Evolutionary conservation across 2,888 invertebrate species (phyloP).

Genomic region (Lasioglossum leucozonium): DNA sequence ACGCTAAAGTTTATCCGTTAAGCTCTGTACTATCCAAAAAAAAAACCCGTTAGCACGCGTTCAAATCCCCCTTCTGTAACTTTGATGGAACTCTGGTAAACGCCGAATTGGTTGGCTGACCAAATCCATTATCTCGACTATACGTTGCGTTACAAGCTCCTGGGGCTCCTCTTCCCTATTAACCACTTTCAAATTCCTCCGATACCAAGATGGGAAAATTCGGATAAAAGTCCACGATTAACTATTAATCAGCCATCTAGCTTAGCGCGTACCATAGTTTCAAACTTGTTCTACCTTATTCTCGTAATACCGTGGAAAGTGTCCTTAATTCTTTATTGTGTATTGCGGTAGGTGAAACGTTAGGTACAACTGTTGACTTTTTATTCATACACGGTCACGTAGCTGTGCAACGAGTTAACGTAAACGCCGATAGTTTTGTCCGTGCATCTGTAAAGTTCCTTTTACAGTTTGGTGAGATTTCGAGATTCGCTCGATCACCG

Average conservation of each 20-base stretch:
- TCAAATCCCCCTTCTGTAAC: not conserved
- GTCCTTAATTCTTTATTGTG: not conserved
- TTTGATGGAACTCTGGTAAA: not conserved
- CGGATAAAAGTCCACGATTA: not conserved
- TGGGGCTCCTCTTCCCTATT: not conserved
- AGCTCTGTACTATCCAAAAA: not conserved
- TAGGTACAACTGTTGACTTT: not conserved
- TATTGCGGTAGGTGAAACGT: not conserved
- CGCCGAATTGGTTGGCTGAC: not conserved
- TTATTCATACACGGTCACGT: not conserved
- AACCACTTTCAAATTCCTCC: not conserved
- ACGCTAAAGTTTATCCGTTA: not conserved
- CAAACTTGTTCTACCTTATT: not conserved
- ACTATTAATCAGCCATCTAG: not conserved
- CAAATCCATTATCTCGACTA: conserved; percentile 3
- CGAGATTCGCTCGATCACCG: conserved; percentile 24
- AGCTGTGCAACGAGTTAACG: not conserved
- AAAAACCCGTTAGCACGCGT: not conserved
- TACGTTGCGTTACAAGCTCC: not conserved
- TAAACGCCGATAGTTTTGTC: not conserved
- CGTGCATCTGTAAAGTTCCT: not conserved
- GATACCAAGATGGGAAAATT: not conserved
- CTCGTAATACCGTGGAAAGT: not conserved
- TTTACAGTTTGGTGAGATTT: not conserved
- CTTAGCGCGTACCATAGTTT: not conserved